Base-by-base conservation (phyloP, 1,140 invertebrate species). In the Drosophila sulfurigaster region DNA sequence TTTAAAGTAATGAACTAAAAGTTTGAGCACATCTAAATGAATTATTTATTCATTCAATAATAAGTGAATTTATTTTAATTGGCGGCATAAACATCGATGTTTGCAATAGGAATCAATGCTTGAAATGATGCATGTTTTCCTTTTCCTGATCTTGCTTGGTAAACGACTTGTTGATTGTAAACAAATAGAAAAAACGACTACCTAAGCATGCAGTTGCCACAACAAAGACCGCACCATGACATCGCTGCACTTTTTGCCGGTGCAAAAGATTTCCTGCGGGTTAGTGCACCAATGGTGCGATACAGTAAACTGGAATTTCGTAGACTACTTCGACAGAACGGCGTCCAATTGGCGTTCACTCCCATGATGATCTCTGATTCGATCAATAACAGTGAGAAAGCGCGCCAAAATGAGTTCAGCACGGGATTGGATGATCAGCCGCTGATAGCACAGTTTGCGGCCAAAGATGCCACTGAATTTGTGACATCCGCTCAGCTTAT, bases 321-420 rank as follows among this genome's bases (percentile, higher is more conserved):
- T 0, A 57, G 71, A 28, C 58, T 93, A 1, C 32, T 92, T 3
- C 80, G 92, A 1, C 93, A 93, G 43, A 98, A 99, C 93, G 95
- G 95, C 60, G 98, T 97, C 83, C 97, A 99, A 92, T 92, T 99
- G 58, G 96, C 96, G 60, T 99, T 97, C 88, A 98, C 98, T 0
- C 98, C 98, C 16, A 99, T 99, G 98, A 99, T 99, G 74, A 93
- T 99, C 63, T 97, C 98, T 0, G 96, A 99, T 93, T 98, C 97
- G 3, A 99, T 99, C 94, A 94, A 98, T 49, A 95, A 96, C 90
- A 99, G 98, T 72, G 92, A 95, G 30, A 97, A 98, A 94, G 98
- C 98, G 25, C 95, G 98, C 81, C 93, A 95, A 20, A 97, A 95
- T 93, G 98, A 99, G 93, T 99, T 99, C 93, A 95, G 95, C 5